Percentiles rank a stretch among this genome's conserved stretches.
Conservation (phyloP, 2,113 vertebrate species). For the Pongo pygmaeus region DNA sequence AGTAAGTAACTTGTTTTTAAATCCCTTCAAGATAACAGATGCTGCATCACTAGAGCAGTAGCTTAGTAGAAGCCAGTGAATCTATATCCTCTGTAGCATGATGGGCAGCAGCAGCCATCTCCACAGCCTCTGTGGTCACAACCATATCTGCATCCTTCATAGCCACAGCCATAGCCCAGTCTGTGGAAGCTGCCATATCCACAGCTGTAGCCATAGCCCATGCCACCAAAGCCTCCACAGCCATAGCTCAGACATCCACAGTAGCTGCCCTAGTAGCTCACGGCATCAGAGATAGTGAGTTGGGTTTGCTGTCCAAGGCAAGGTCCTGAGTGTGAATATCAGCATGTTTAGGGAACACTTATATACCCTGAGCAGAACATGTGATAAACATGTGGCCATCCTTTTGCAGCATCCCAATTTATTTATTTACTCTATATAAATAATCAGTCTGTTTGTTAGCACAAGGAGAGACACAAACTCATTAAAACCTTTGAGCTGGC, state of each 20-base stretch:
- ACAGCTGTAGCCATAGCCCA: neutral
- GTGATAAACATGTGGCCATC: neutral
- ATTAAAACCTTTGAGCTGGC: neutral
- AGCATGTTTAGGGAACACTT: accelerated
- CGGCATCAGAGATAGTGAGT: neutral
- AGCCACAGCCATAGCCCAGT: neutral
- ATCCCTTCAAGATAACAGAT: too few species aligned
- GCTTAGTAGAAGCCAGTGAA: slow-evolving; percentile 30
- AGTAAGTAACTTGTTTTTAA: too few species aligned
- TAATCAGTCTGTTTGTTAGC: slow-evolving; percentile 17
- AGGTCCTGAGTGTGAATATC: neutral
- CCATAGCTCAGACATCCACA: neutral
- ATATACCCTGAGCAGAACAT: neutral
- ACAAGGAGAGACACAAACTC: neutral
- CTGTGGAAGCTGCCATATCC: neutral
- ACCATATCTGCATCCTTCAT: neutral
- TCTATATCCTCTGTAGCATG: neutral
- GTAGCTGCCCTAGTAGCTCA: neutral
- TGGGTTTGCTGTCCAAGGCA: neutral
- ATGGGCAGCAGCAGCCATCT: neutral
- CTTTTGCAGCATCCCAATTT: neutral
- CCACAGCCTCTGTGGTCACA: neutral
- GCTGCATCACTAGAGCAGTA: neutral
- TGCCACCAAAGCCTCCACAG: neutral
- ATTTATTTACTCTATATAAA: neutral